Evolutionary conservation across 2,888 invertebrate genomes (phyloP), one percentile per base, ranked within the genome.

Genomic region (Patella ulyssiponensis): DNA sequence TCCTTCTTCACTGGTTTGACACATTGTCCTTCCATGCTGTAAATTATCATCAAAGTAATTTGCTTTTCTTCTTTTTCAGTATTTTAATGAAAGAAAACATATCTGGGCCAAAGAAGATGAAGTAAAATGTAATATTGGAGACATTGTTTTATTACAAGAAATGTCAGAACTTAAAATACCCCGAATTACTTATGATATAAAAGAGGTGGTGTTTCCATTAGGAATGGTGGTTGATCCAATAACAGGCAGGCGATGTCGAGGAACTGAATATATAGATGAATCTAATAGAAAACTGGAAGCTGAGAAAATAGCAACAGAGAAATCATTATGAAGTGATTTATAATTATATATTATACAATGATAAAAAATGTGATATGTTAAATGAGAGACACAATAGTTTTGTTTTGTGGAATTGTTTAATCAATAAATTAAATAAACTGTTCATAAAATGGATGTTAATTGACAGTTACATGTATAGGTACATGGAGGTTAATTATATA

Each of bases 141-240:
- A 88, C 78, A 79, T 89, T 53, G 86, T 87, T 64, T 75, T 87
- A 12, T 82, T 87, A 52, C 80, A 83, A 70, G 75, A 83, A 74
- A 52, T 86, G 52, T 69, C 79, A 4, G 80, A 86, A 56, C 79
- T 78, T 71, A 56, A 81, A 52, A 76, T 80, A 64, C 77, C 81
- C 15, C 73, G 81, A 5, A 82, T 88, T 69, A 80, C 75, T 23
- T 81, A 86, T 80, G 79, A 85, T 79, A 77, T 89, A 20, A 80
- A 83, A 33, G 85, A 86, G 53, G 77, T 85, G 5, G 80, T 90
- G 53, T 89, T 84, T 77, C 84, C 86, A 77, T 77, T 84, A 33
- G 90, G 90, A 17, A 80, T 80, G 4, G 81, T 83, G 9, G 81
- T 84, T 17, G 90, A 89, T 77, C 90, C 90, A n/a, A 78, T 90